Conservation (phyloP, 2,888 invertebrate species). For the Thysanoteuthis rhombus region DNA sequence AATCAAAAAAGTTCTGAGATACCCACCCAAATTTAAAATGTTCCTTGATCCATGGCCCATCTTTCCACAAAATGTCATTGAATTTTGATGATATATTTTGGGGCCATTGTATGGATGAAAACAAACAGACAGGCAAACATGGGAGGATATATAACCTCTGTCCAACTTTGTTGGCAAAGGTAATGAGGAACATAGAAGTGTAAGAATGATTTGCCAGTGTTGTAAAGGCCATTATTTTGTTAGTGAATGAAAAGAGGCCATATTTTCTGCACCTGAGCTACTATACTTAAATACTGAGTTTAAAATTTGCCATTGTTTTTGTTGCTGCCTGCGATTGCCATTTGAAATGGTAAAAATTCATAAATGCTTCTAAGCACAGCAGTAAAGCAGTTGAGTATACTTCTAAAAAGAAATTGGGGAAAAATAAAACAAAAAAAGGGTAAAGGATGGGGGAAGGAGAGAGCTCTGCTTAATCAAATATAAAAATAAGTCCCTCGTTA, state of each 20-base stretch:
- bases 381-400: neutral
- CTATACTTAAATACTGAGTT: neutral
- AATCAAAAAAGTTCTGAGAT: no score
- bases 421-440: neutral
- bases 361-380: neutral
- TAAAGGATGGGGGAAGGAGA: neutral
- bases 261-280: neutral
- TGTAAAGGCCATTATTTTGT: neutral
- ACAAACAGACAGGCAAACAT: no score
- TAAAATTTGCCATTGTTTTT: neutral
- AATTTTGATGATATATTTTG: no score
- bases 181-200: no score
- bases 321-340: neutral
- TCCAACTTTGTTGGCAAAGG: no score
- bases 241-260: neutral
- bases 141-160: no score
- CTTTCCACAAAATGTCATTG: no score
- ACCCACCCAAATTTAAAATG: no score
- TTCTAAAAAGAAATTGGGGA: neutral
- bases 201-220: no score
- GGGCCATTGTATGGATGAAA: no score
- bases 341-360: neutral
- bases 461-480: neutral
- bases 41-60: no score
- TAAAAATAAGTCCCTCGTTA: slow-evolving; percentile 12